Base-by-base conservation (phyloP, 2,113 vertebrate species). In the Pterocles burchelli region DNA sequence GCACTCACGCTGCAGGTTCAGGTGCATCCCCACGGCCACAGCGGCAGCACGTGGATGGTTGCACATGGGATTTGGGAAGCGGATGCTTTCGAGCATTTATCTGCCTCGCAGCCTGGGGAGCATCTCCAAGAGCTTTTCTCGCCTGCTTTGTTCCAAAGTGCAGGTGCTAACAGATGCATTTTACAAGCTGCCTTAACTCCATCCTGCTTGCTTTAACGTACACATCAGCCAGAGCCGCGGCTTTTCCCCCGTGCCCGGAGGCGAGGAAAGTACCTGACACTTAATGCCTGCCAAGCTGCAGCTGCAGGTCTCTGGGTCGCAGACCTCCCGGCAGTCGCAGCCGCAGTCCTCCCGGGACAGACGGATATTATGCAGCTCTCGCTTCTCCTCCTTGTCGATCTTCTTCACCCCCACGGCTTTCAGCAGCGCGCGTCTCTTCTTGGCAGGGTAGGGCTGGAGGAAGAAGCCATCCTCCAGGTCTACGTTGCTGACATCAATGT, bases 231-330 rank as follows among this genome's bases (percentile, higher is more conserved):
- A 52, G 25, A 90, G 22, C 49, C 1, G 0, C 0, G 0, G 43
- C 31, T 2, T 49, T 2, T 70, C 61, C 74, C 24, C 45, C 1
- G 0, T 13, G 36, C 51, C 65, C 48, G 17, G 57, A 51, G 77
- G 43, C 0, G 7, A 78, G 48, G 43, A 70, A 77, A 72, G 77
- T 96, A 99, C 99, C 99, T 99, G 99, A 97, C 99, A 99, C 72
- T 99, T 99, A 93, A 99, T 99, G 90, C 99, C 99, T 0, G 99
- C 99, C 88, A 99, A 94, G 95, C 98, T 99, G 96, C 99, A 99
- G 98, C 98, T 98, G 97, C 99, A 99, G 43, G 98, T 99, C 97
- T 99, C 99, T 0, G 99, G 99, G 80, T 99, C 99, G 16, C 99
- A 99, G 97, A 99, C 99, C 65, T 98, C 97, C 67, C 98, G 98